Conservation (phyloP, 2,113 vertebrate genomes). For the Coryphaenoides rupestris region DNA sequence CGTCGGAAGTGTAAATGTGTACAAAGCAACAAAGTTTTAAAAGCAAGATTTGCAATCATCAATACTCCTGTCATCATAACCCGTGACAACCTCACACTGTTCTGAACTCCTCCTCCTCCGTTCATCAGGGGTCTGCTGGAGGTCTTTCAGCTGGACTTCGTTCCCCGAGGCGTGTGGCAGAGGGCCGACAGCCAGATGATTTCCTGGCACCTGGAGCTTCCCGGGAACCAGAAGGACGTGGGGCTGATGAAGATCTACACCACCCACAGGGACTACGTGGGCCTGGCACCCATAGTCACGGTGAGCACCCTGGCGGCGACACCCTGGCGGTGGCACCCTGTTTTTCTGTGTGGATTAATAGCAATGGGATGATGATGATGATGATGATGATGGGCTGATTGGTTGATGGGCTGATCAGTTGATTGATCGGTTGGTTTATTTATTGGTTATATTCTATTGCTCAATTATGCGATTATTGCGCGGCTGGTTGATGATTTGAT, state of each 20-base stretch:
- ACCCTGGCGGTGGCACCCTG: background rate
- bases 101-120: background rate
- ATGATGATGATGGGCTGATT: background rate
- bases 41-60: too few relatives aligned
- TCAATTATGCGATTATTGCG: too few relatives aligned
- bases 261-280: slow-evolving; percentile 80
- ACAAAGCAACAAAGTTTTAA: too few relatives aligned
- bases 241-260: slow-evolving; percentile 84
- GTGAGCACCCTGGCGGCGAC: slow-evolving; percentile 66
- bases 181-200: slow-evolving; percentile 77
- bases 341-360: background rate
- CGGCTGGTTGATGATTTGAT: background rate
- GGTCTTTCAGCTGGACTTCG: slow-evolving; percentile 88
- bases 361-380: too few relatives aligned
- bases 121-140: slow-evolving; percentile 73
- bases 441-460: too few relatives aligned
- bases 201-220: slow-evolving; percentile 89
- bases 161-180: slow-evolving; percentile 73
- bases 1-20: too few relatives aligned
- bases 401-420: background rate
- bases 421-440: background rate
- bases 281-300: slow-evolving; percentile 85
- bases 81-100: background rate
- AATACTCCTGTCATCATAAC: too few relatives aligned
- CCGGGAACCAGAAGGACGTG: slow-evolving; percentile 76